These are phyloP conservation scores for Homalodisca vitripennis DNA, from an alignment of 1,140 invertebrate genomes.

Conservation along the genomic window DNA sequence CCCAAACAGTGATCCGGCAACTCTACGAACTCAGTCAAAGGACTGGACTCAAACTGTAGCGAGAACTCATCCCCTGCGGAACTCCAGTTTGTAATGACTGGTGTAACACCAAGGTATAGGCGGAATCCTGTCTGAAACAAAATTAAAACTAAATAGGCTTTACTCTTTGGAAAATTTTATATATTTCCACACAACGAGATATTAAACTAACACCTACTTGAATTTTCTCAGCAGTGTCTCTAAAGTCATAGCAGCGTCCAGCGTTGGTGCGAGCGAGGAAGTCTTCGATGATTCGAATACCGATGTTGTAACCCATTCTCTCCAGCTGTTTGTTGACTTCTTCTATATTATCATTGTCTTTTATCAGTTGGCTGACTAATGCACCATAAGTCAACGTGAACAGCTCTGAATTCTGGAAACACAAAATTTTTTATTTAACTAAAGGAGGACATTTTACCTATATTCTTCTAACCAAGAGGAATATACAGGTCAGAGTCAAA, in stretches of 20 bases:
- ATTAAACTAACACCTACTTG: slow-evolving; percentile 55
- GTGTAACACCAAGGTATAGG: slow-evolving; percentile 89
- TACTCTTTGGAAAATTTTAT: too few relatives aligned
- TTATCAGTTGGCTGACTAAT: slow-evolving; percentile 92
- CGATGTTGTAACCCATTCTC: slow-evolving; percentile 97
- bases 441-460: background rate
- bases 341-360: slow-evolving; percentile 97
- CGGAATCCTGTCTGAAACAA: slow-evolving; percentile 67
- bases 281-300: slow-evolving; percentile 95
- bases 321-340: slow-evolving; percentile 95
- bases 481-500: too few relatives aligned
- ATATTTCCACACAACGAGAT: background rate
- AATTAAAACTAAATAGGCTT: background rate
- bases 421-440: slow-evolving; percentile 36
- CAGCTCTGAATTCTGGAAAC: slow-evolving; percentile 90
- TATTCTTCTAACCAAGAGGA: too few relatives aligned
- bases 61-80: slow-evolving; percentile 95
- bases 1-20: slow-evolving; percentile 83
- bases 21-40: slow-evolving; percentile 98
- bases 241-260: slow-evolving; percentile 90
- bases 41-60: slow-evolving; percentile 91
- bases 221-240: slow-evolving; percentile 97
- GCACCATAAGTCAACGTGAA: slow-evolving; percentile 98
- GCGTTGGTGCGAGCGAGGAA: slow-evolving; percentile 91
- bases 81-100: slow-evolving; percentile 92